phyloP scores from a whole-genome alignment of 1,140 invertebrate species.

The Aphaenogaster ashmeadi region DNA sequence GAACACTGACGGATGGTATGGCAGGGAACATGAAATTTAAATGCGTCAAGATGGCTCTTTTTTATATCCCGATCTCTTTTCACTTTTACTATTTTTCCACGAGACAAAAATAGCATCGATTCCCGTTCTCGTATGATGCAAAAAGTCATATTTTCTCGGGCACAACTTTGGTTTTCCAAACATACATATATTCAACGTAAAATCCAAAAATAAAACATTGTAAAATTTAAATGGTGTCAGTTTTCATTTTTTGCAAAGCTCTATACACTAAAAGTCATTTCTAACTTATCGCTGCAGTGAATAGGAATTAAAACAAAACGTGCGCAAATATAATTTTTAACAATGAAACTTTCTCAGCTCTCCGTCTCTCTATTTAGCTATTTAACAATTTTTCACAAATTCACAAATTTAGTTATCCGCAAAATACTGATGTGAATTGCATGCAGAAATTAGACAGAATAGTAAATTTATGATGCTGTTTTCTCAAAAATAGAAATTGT shows the following conservation, averaged over 20 bases:
- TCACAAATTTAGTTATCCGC: not conserved
- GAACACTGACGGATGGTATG: not conserved
- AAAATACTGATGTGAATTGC: not conserved
- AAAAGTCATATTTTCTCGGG: constrained; percentile 23
- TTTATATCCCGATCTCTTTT: not conserved
- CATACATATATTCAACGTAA: not conserved
- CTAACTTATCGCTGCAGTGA: not conserved
- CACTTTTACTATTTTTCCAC: constrained; percentile 17
- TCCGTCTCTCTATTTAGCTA: not conserved
- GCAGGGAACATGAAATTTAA: constrained; percentile 31
- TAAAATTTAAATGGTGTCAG: not conserved
- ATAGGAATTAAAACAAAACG: not conserved
- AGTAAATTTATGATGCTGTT: not conserved
- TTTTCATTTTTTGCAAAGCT: not conserved
- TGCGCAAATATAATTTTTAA: not conserved
- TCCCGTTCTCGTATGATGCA: not conserved
- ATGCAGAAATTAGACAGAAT: not conserved
- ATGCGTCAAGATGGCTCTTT: not conserved
- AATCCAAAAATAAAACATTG: not conserved
- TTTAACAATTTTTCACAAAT: constrained; percentile 9
- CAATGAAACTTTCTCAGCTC: not conserved
- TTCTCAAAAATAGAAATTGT: not conserved
- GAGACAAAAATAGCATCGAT: constrained; percentile 2
- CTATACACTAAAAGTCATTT: not conserved
- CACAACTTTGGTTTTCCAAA: not conserved